phyloP scores from a whole-genome alignment of 2,113 vertebrate species.

The Philantomba maxwellii region DNA sequence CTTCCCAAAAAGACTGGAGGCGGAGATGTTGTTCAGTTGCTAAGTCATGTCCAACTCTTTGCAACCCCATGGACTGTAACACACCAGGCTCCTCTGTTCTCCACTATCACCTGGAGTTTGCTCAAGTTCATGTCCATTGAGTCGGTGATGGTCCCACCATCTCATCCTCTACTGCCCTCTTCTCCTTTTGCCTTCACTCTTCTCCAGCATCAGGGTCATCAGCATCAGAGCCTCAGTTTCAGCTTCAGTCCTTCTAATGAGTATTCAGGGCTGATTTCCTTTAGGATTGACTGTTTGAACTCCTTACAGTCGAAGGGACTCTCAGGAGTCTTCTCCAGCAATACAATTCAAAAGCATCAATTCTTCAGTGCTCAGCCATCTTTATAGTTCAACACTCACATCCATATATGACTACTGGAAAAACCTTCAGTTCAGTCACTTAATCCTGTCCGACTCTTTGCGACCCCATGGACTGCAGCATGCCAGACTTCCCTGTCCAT shows the following conservation, averaged over 20 bases:
- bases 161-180: background rate
- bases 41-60: background rate
- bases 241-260: background rate
- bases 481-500: background rate
- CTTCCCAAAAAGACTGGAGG: background rate
- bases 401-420: background rate
- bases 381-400: background rate
- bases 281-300: background rate
- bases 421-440: background rate
- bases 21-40: background rate
- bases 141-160: background rate
- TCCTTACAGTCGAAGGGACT: background rate
- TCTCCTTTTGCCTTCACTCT: background rate
- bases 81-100: background rate
- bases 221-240: background rate
- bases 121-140: background rate
- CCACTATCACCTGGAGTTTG: background rate
- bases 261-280: background rate
- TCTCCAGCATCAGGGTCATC: background rate
- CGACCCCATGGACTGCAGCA: background rate
- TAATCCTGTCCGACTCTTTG: background rate
- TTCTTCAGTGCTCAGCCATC: background rate
- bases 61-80: background rate
- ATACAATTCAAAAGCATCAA: background rate
- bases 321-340: background rate